phyloP scores from a whole-genome alignment of 2,113 vertebrate genomes.

The Oryzias melastigma region DNA sequence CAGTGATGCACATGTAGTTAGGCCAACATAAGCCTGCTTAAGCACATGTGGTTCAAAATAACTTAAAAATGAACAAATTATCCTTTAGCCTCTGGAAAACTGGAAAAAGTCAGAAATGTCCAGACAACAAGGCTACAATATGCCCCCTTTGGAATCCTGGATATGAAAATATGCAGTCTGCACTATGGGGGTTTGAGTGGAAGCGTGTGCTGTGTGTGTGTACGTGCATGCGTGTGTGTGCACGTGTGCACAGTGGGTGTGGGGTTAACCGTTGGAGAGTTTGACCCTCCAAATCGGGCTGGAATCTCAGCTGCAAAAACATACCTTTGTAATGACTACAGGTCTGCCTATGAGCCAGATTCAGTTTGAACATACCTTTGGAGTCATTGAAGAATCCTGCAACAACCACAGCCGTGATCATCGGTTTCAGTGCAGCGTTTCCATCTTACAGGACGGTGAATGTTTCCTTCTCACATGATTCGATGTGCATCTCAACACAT shows the following conservation, averaged over 20 bases:
- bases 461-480: too few relatives aligned
- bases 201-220: conserved; percentile 21
- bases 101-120: conserved; percentile 26
- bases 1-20: conserved; percentile 18
- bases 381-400: conserved; percentile 55
- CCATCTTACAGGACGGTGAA: too few relatives aligned
- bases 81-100: conserved; percentile 14
- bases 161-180: conserved; percentile 57
- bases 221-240: conserved; percentile 8
- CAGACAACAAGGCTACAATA: conserved; percentile 43
- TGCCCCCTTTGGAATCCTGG: conserved; percentile 34
- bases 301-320: conserved; percentile 78
- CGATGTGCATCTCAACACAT: too few relatives aligned
- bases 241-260: conserved; percentile 26
- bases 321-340: conserved; percentile 73
- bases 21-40: not conserved
- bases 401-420: too few relatives aligned
- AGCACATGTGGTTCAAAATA: conserved; percentile 19
- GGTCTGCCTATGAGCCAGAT: conserved; percentile 57
- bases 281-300: conserved; percentile 70
- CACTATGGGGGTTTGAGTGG: conserved; percentile 30
- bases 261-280: conserved; percentile 61
- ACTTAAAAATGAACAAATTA: conserved; percentile 29
- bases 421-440: too few relatives aligned
- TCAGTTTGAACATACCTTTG: conserved; percentile 64